These are phyloP conservation scores for Polia nebulosa DNA, from an alignment of 2,888 invertebrate species.

Conservation along the genomic window DNA sequence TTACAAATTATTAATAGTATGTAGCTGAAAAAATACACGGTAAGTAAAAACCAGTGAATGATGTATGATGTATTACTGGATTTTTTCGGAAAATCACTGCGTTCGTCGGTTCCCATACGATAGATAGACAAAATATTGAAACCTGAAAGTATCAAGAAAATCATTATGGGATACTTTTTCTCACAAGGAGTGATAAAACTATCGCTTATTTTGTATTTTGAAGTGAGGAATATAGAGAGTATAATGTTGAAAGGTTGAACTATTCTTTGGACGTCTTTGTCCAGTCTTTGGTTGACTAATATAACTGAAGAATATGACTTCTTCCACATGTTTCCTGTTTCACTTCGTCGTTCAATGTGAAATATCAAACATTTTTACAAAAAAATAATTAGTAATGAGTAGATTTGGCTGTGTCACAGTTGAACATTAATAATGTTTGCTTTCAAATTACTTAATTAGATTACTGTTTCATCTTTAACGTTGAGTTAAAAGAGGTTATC, in stretches of 20 bases:
- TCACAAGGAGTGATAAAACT: constrained; percentile 1
- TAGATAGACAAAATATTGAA: neutral
- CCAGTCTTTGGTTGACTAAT: neutral
- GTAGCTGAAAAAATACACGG: neutral
- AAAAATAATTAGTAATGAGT: no score
- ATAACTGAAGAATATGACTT: neutral
- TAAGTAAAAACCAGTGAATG: neutral
- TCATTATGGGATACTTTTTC: constrained; percentile 2
- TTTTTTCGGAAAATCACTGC: fast-evolving
- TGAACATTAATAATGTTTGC: neutral
- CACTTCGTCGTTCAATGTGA: no score
- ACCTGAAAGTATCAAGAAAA: neutral
- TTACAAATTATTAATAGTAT: neutral
- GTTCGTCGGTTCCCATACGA: neutral
- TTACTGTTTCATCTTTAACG: neutral
- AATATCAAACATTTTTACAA: no score
- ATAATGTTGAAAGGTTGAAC: constrained; percentile 19
- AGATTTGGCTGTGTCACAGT: neutral
- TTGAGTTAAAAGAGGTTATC: neutral
- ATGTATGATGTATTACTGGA: fast-evolving
- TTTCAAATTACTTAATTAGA: neutral
- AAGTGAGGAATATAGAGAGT: neutral
- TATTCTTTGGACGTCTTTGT: neutral
- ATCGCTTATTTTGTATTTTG: constrained; percentile 24
- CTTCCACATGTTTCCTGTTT: neutral